Percentiles rank a stretch among this genome's conserved stretches.
phyloP scores from a whole-genome alignment of 2,888 invertebrate genomes.

The Acleris sparsana region DNA sequence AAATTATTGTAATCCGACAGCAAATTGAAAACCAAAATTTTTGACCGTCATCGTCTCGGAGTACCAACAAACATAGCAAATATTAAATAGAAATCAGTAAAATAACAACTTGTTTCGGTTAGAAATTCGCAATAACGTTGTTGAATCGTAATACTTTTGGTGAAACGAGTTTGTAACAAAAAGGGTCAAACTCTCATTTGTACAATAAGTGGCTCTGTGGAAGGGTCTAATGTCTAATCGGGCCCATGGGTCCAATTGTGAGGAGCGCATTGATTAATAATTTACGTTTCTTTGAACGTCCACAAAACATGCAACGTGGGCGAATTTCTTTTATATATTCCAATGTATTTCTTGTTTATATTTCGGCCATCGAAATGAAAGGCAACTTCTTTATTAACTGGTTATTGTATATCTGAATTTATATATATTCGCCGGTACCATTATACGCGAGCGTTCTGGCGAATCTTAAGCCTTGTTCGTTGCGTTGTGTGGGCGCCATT shows the following conservation, averaged over 20 bases:
- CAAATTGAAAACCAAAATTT: conserved; percentile 13
- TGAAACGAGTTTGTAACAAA: conserved; percentile 26
- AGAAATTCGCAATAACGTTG: conserved; percentile 23
- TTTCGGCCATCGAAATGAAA: too few relatives aligned
- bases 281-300: conserved; percentile 18
- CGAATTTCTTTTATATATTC: background rate
- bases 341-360: too few relatives aligned
- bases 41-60: background rate
- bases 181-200: conserved; percentile 31
- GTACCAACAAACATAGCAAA: conserved; percentile 1
- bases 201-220: conserved; percentile 32
- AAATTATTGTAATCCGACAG: conserved; percentile 13
- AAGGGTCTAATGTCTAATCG: conserved; percentile 48
- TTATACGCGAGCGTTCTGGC: too few relatives aligned
- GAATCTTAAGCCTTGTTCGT: too few relatives aligned
- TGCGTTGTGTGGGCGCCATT: too few relatives aligned
- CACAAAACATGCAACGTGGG: conserved; percentile 10
- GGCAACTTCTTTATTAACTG: too few relatives aligned
- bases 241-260: conserved; percentile 26
- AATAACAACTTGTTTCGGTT: conserved; percentile 22
- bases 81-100: conserved; percentile 29
- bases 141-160: conserved; percentile 11
- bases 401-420: too few relatives aligned
- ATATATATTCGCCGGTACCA: too few relatives aligned
- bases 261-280: conserved; percentile 29